Evolutionary conservation across 2,113 vertebrate species (phyloP).

Genomic region (Lepus europaeus): DNA sequence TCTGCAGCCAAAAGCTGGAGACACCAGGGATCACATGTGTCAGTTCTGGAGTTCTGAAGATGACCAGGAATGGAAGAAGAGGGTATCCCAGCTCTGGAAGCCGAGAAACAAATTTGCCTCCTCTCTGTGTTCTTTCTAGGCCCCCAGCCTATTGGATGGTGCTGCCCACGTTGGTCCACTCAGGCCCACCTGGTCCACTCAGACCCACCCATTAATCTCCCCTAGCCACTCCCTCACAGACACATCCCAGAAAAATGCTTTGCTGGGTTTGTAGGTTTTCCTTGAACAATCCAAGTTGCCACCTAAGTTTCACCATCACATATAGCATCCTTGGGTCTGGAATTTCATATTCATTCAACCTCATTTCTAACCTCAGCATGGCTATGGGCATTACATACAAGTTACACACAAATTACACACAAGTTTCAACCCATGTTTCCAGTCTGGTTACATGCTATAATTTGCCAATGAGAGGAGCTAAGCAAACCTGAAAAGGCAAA

Average conservation of each 20-base stretch:
- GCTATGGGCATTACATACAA: neutral
- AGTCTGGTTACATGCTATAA: neutral
- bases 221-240: neutral
- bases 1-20: neutral
- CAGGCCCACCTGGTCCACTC: neutral
- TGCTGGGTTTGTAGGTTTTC: neutral
- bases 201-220: neutral
- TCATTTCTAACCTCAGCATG: neutral
- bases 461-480: slow-evolving; percentile 6
- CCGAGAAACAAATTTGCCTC: neutral
- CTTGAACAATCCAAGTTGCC: neutral
- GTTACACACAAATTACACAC: neutral
- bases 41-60: neutral
- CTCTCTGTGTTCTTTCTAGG: neutral
- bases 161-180: neutral
- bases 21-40: neutral
- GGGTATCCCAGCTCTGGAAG: neutral
- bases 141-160: neutral
- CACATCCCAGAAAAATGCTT: neutral
- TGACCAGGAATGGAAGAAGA: neutral
- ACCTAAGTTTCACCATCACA: neutral
- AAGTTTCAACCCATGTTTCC: neutral
- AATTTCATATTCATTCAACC: neutral
- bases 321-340: neutral
- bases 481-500: neutral